Conservation (phyloP, 2,888 invertebrate genomes). For the Xestia ashworthii region DNA sequence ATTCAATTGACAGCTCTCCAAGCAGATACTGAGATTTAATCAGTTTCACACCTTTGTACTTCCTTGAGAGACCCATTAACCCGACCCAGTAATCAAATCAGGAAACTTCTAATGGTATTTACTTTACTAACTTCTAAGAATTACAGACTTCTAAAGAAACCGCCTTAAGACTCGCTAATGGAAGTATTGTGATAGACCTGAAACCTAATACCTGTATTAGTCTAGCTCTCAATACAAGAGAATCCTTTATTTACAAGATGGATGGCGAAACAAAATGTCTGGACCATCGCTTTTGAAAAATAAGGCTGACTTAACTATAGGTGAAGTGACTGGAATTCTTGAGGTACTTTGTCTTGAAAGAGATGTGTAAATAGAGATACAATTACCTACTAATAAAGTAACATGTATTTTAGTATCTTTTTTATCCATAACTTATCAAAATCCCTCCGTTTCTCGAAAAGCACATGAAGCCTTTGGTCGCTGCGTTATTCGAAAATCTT, state of each 20-base stretch:
- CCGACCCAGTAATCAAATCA: slow-evolving; percentile 2
- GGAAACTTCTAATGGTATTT: neutral
- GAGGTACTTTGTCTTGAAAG: neutral
- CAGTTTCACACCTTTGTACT: neutral
- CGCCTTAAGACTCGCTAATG: slow-evolving; percentile 30
- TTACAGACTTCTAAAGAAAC: slow-evolving; percentile 12
- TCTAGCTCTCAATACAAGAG: slow-evolving; percentile 33
- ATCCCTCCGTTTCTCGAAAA: neutral
- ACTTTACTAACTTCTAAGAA: slow-evolving; percentile 2
- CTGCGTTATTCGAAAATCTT: neutral
- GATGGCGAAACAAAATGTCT: slow-evolving; percentile 35
- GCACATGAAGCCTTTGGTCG: neutral
- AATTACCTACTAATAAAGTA: neutral
- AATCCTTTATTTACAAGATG: slow-evolving; percentile 63
- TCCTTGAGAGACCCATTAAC: neutral
- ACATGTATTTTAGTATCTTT: neutral
- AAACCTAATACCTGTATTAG: slow-evolving; percentile 45
- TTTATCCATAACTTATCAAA: neutral
- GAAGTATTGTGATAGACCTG: slow-evolving; percentile 27
- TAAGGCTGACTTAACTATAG: slow-evolving; percentile 13
- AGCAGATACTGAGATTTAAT: neutral
- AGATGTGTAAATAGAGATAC: slow-evolving; percentile 9
- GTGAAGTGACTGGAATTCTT: slow-evolving; percentile 11
- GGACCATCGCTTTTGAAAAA: slow-evolving; percentile 13
- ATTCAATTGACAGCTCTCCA: neutral